Conservation (phyloP, 2,113 vertebrate species). For the Scatophagus argus region DNA sequence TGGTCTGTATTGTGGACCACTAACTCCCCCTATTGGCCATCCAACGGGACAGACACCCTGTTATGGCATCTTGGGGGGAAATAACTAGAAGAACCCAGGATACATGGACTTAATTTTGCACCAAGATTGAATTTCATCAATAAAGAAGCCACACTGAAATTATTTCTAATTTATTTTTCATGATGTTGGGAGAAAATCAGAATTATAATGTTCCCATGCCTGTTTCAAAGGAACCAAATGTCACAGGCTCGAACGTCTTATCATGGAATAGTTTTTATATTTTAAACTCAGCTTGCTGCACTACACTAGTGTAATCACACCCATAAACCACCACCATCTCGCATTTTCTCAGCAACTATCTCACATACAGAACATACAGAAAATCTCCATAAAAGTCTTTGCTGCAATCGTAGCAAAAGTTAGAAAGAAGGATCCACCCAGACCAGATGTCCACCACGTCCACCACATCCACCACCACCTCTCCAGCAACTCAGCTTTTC, state of each 20-base stretch:
- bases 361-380: not conserved
- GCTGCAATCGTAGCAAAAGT: slow-evolving; percentile 48
- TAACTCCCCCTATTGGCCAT: slow-evolving; percentile 82
- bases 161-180: slow-evolving; percentile 30
- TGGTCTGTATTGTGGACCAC: slow-evolving; percentile 64
- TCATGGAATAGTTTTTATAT: not conserved
- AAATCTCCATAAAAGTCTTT: slow-evolving; percentile 8
- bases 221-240: slow-evolving; percentile 23
- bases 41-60: not conserved
- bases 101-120: slow-evolving; percentile 41
- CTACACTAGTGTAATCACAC: not conserved
- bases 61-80: slow-evolving; percentile 1
- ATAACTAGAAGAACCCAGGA: slow-evolving; percentile 23
- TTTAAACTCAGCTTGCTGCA: slow-evolving; percentile 13
- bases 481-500: slow-evolving; percentile 60
- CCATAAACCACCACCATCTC: not conserved
- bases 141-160: slow-evolving; percentile 17
- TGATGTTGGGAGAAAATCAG: not conserved
- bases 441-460: slow-evolving; percentile 6
- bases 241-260: not conserved
- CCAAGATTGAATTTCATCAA: slow-evolving; percentile 32
- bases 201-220: slow-evolving; percentile 10
- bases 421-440: slow-evolving; percentile 31
- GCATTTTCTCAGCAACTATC: not conserved
- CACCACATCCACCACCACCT: slow-evolving; percentile 60